Evolutionary conservation across 2,797 vertebrate species (phyloP).

Genomic region (Potorous gilbertii): DNA sequence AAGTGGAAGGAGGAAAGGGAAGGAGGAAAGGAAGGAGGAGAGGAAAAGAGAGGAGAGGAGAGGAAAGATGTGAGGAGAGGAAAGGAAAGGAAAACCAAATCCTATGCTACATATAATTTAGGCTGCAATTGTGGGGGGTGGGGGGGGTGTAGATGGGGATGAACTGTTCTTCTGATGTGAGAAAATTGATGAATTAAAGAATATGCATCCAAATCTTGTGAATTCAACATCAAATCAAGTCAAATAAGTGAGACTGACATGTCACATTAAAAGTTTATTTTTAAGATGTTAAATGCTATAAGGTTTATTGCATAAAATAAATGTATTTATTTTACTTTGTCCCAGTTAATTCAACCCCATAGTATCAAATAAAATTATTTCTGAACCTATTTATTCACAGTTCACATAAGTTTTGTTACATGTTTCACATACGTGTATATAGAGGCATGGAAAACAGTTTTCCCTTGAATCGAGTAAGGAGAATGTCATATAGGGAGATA

Average conservation of each 20-base stretch:
- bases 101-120: neutral
- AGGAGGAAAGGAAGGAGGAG: too few species aligned
- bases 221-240: neutral
- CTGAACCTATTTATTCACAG: neutral
- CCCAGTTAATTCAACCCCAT: neutral
- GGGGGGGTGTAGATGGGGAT: neutral
- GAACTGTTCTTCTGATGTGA: neutral
- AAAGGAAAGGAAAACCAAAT: too few species aligned
- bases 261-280: neutral
- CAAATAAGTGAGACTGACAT: neutral
- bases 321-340: neutral
- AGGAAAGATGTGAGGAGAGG: too few species aligned
- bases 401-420: neutral
- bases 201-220: neutral
- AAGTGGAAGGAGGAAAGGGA: too few species aligned
- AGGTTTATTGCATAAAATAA: neutral
- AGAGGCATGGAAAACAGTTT: slow-evolving; percentile 24
- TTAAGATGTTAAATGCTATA: neutral
- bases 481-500: slow-evolving; percentile 14
- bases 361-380: neutral
- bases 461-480: slow-evolving; percentile 26
- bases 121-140: neutral
- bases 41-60: too few species aligned
- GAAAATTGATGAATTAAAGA: neutral
- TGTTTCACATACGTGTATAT: neutral